These are phyloP conservation scores for Drosophila sp. DNA, from an alignment of 1,140 invertebrate species.

Conservation along the genomic window DNA sequence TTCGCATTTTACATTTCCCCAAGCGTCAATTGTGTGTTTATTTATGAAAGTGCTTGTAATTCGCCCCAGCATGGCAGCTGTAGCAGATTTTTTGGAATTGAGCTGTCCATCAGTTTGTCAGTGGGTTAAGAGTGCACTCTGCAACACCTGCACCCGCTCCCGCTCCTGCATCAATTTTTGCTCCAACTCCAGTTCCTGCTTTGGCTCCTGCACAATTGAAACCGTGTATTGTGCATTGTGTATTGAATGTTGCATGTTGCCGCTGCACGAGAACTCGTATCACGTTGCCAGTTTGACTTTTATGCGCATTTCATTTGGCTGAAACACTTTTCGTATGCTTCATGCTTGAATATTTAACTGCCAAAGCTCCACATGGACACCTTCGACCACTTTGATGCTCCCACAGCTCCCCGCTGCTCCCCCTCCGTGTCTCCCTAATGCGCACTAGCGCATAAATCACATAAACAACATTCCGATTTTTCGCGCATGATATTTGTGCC, in stretches of 20 bases:
- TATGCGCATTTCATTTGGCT: slow-evolving; percentile 75
- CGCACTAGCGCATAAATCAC: slow-evolving; percentile 73
- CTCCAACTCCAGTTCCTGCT: too few species aligned
- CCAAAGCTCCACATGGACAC: slow-evolving; percentile 14
- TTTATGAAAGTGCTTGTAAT: slow-evolving; percentile 62
- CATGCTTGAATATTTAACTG: slow-evolving; percentile 20
- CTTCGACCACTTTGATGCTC: slow-evolving; percentile 1
- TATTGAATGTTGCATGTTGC: slow-evolving; percentile 16
- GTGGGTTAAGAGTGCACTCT: slow-evolving; percentile 27
- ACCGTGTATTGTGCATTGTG: background rate
- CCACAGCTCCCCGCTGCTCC: too few species aligned
- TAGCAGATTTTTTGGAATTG: slow-evolving; percentile 30
- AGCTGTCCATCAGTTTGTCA: slow-evolving; percentile 44
- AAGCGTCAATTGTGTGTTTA: slow-evolving; percentile 66
- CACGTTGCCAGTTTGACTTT: slow-evolving; percentile 54
- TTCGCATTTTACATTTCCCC: slow-evolving; percentile 35
- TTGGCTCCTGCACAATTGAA: background rate
- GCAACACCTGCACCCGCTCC: background rate
- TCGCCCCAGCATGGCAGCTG: slow-evolving; percentile 12
- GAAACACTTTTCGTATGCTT: slow-evolving; percentile 57
- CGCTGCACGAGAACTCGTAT: background rate
- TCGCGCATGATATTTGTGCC: slow-evolving; percentile 77
- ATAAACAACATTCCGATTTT: slow-evolving; percentile 78
- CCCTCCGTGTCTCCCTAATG: too few species aligned
- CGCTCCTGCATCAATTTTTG: too few species aligned